These are phyloP conservation scores for Pristionchus entomophagus DNA, from an alignment of 2,888 invertebrate species.

Conservation along the genomic window DNA sequence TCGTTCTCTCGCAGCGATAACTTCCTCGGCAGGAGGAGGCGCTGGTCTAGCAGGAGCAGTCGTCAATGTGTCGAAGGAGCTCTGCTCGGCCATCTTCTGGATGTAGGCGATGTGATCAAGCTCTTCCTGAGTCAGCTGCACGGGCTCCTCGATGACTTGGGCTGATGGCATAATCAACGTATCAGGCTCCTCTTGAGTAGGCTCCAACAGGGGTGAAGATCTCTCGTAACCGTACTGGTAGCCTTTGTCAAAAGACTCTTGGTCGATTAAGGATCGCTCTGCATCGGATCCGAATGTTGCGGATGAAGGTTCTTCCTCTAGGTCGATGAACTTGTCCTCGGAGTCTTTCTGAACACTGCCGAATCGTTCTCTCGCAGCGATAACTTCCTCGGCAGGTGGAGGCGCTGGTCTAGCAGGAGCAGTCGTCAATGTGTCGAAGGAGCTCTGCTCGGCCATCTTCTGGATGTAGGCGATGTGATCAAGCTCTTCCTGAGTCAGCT, in stretches of 20 bases:
- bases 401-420: background rate
- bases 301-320: background rate
- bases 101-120: conserved; percentile 53
- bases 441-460: conserved; percentile 47
- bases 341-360: background rate
- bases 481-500: conserved; percentile 53
- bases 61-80: background rate
- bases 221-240: conserved; percentile 13
- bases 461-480: conserved; percentile 53
- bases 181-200: conserved; percentile 35
- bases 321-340: background rate
- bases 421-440: background rate
- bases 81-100: conserved; percentile 47
- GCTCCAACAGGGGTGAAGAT: background rate
- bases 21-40: background rate
- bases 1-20: background rate
- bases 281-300: conserved; percentile 49
- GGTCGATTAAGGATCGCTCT: conserved; percentile 47
- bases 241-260: conserved; percentile 19
- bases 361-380: background rate
- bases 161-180: background rate
- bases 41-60: conserved; percentile 11
- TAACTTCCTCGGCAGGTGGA: background rate
- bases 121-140: conserved; percentile 53
- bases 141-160: background rate